These are phyloP conservation scores for Lomographa bimaculata DNA, from an alignment of 2,888 invertebrate genomes.

Conservation along the genomic window DNA sequence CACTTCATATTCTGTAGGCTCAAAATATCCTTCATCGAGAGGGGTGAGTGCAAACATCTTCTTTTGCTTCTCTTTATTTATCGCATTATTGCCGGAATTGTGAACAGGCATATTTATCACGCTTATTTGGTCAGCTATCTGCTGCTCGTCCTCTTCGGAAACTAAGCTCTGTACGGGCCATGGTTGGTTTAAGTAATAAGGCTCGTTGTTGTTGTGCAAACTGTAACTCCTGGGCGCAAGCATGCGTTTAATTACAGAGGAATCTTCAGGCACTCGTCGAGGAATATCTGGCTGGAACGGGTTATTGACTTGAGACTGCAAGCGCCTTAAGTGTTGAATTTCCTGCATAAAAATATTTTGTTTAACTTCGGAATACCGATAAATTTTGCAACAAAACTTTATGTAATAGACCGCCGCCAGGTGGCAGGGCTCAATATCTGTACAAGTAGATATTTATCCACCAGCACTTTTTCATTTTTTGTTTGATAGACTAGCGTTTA, in stretches of 20 bases:
- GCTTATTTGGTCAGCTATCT: neutral
- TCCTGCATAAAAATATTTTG: conserved; percentile 40
- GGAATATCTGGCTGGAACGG: conserved; percentile 40
- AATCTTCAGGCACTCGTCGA: conserved; percentile 37
- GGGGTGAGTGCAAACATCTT: conserved; percentile 56
- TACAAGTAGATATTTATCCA: too few species aligned
- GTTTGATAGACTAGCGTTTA: too few species aligned
- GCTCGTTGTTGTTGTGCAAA: neutral
- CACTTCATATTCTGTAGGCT: conserved; percentile 28
- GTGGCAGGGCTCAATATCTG: too few species aligned
- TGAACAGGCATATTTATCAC: neutral
- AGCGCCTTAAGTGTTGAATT: conserved; percentile 53
- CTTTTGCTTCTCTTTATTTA: conserved; percentile 22
- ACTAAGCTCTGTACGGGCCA: conserved; percentile 5
- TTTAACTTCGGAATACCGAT: too few species aligned
- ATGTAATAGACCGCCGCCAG: too few species aligned
- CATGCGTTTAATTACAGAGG: conserved; percentile 31
- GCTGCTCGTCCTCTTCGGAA: neutral
- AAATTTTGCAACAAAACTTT: too few species aligned
- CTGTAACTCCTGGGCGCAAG: conserved; percentile 10
- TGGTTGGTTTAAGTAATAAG: conserved; percentile 5
- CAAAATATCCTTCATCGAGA: conserved; percentile 51
- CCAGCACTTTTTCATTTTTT: too few species aligned
- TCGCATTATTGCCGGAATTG: neutral
- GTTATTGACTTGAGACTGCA: conserved; percentile 38